phyloP scores from a whole-genome alignment of 2,113 vertebrate species.

The Hiodon alosoides region DNA sequence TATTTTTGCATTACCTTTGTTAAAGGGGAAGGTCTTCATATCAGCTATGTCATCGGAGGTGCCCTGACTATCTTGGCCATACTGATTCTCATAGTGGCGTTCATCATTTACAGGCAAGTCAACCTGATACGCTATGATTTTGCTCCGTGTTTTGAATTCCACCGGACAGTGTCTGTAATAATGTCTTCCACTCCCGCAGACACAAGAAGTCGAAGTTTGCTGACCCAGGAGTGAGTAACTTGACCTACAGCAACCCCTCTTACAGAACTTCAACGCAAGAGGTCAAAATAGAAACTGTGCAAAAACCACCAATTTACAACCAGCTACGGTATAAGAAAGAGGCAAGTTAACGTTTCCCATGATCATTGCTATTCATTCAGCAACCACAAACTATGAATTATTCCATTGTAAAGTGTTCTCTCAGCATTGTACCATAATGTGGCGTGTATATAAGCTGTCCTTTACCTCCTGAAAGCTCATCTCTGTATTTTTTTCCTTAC shows the following conservation, averaged over 20 bases:
- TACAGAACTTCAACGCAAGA: slow-evolving; percentile 96
- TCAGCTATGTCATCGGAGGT: slow-evolving; percentile 87
- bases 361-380: background rate
- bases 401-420: slow-evolving; percentile 16
- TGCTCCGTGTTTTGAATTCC: background rate
- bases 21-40: slow-evolving; percentile 82
- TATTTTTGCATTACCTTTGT: slow-evolving; percentile 10
- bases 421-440: background rate
- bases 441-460: background rate
- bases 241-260: slow-evolving; percentile 96
- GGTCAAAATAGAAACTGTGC: slow-evolving; percentile 89
- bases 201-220: slow-evolving; percentile 93
- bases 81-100: slow-evolving; percentile 78
- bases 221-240: slow-evolving; percentile 82
- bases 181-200: slow-evolving; percentile 52
- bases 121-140: background rate
- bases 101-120: slow-evolving; percentile 87
- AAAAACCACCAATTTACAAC: slow-evolving; percentile 89
- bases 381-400: slow-evolving; percentile 14
- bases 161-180: background rate
- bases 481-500: slow-evolving; percentile 59
- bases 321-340: slow-evolving; percentile 95
- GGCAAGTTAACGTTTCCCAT: slow-evolving; percentile 55
- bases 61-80: slow-evolving; percentile 84
- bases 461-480: slow-evolving; percentile 37